Conservation (phyloP, 2,888 invertebrate species). For the Phengaris alcon region DNA sequence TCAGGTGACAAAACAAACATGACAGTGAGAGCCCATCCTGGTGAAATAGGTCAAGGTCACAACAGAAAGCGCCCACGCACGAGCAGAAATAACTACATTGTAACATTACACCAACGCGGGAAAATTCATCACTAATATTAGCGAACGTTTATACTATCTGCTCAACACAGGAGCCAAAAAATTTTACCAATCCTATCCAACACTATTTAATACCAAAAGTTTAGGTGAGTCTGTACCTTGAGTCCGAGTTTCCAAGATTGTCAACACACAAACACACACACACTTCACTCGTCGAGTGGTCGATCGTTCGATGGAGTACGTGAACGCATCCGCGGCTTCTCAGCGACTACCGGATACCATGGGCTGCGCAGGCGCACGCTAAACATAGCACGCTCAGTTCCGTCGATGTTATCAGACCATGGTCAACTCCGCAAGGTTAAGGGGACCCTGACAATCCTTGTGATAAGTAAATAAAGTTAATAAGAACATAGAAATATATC, state of each 20-base stretch:
- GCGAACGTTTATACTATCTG: neutral
- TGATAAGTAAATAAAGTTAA: constrained; percentile 5
- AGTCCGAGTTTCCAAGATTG: constrained; percentile 24
- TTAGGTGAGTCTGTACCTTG: constrained; percentile 42
- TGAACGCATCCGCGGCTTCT: constrained; percentile 73
- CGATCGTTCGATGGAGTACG: constrained; percentile 72
- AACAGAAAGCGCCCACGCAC: constrained; percentile 58
- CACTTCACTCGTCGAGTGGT: constrained; percentile 76
- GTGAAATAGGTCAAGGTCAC: constrained; percentile 67
- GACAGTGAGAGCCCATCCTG: constrained; percentile 33
- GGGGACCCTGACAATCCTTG: constrained; percentile 56
- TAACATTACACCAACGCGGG: constrained; percentile 64
- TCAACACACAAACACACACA: constrained; percentile 69
- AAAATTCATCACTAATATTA: constrained; percentile 36
- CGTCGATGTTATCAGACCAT: constrained; percentile 50
- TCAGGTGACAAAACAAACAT: constrained; percentile 29
- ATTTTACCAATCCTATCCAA: neutral
- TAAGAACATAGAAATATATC: too few species aligned
- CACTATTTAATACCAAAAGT: neutral
- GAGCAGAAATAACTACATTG: constrained; percentile 70
- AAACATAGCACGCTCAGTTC: constrained; percentile 63
- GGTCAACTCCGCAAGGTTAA: constrained; percentile 62
- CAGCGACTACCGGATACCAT: constrained; percentile 66
- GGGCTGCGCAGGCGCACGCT: constrained; percentile 54
- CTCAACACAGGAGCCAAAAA: neutral